Conservation (phyloP, 2,888 invertebrate genomes). For the Lepidonotus clava region DNA sequence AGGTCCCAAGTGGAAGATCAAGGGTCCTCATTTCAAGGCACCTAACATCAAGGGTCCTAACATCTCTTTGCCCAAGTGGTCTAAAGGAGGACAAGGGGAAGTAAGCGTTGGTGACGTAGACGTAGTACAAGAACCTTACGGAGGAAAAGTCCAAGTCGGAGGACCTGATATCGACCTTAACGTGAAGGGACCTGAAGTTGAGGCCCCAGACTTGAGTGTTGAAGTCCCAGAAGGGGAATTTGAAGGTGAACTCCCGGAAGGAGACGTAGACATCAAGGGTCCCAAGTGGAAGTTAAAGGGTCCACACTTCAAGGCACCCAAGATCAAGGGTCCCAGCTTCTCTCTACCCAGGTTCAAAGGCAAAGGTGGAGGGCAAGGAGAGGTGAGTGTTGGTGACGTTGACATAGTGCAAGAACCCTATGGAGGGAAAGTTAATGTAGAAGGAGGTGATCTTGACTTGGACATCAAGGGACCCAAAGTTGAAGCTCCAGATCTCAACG, state of each 20-base stretch:
- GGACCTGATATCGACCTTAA: not conserved
- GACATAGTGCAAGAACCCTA: constrained; percentile 19
- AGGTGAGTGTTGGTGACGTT: constrained; percentile 49
- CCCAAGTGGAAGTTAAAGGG: constrained; percentile 5
- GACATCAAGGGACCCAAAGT: not conserved
- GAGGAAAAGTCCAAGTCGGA: not conserved
- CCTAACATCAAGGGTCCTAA: constrained; percentile 23
- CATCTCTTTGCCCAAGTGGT: not conserved
- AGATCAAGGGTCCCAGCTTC: constrained; percentile 38
- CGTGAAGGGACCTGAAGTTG: no score
- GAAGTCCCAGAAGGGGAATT: not conserved
- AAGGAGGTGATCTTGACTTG: not conserved
- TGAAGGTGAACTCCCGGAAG: not conserved
- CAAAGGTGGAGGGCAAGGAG: constrained; percentile 12
- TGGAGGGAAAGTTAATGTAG: not conserved
- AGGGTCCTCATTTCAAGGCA: constrained; percentile 17
- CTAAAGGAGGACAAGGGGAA: not conserved
- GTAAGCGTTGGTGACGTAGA: not conserved
- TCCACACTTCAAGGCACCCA: constrained; percentile 4
- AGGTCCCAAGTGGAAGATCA: constrained; percentile 11
- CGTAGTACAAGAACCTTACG: not conserved
- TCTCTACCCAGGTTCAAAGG: constrained; percentile 30
- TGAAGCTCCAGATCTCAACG: not conserved
- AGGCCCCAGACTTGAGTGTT: not conserved
- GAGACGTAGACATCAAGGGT: not conserved